Base-by-base conservation (phyloP, 2,113 vertebrate species). In the Pardalotus punctatus region DNA sequence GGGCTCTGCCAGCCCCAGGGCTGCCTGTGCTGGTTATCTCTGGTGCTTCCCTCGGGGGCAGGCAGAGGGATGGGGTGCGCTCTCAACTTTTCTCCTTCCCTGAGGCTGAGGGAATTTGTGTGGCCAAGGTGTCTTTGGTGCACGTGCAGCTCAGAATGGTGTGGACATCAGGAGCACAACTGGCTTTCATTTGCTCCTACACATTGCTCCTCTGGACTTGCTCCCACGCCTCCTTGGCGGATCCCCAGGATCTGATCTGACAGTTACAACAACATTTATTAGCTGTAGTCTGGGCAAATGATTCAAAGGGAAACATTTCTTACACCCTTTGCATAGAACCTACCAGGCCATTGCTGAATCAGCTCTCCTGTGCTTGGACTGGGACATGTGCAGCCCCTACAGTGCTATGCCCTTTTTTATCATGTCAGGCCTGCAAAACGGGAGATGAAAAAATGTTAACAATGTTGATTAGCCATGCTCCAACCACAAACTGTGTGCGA, bases 241-340 rank as follows among this genome's bases (percentile, higher is more conserved):
- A 58, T 94, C n/a, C 56, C 35, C 82, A 93, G 85, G 72, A 38
- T 53, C 53, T 35, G 82, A 36, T 83, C 67, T 88, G 81, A 80
- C 31, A 65, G 67, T 60, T 58, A 77, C 47, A 83, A 19, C 88
- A 82, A 21, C 81, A 45, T 94, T 81, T 93, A 88, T 88, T 86
- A 78, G 79, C 82, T 88, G 67, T 64, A 81, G 47, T 14, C 58
- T 62, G 47, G 67, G 79, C 43, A 62, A 90, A 86, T 40, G 54
- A 70, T 88, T 67, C 40, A 23, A 40, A 86, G 76, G n/a, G 82
- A 86, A 90, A 58, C 1, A 4, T 71, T 94, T 84, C 76, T 86
- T 42, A 19, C 29, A 27, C 54, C 20, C n/a, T 67, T 67, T 71
- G 79, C 25, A 5, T 33, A 29, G 22, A 86, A 79, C 40, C 79